Base-by-base conservation (phyloP, 2,113 vertebrate species). In the Mustelus asterias region DNA sequence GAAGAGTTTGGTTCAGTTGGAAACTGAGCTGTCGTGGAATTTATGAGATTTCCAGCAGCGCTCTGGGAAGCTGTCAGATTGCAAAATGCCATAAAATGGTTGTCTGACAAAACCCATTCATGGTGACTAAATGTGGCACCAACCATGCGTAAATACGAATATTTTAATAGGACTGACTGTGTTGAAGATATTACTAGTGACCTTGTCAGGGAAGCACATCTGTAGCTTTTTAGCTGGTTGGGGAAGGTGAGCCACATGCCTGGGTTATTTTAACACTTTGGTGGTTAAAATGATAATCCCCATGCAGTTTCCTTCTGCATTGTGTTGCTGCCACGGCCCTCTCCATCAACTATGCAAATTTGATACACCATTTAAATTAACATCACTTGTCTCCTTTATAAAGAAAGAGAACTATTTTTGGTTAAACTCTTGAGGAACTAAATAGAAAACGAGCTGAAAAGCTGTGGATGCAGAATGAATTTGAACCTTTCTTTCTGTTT, bases 81-180 rank as follows among this genome's bases (percentile, higher is more conserved):
- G 94, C 94, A 95, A 95, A 95, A 95, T 95, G 94, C 67, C 94
- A 95, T 95, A 95, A 95, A 95, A 95, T 95, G 94, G 94, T 95
- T 95, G 94, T 76, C 94, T 95, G 94, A 95, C 94, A 72, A 95
- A 95, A 95, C 94, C 94, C 69, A 95, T 95, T 95, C 94, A 95
- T 72, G 69, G 94, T 95, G 94, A 95, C 94, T 95, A 95, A 95
- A 95, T 95, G 94, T 95, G 94, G 94, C 94, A 95, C 94, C 67
- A 95, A 95, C 94, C 94, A 95, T 95, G 94, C 94, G 94, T 44
- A 95, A 95, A 95, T 95, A 95, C 94, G 94, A 95, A 95, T 95
- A 95, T 95, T 95, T 95, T 95, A 95, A 95, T 72, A 95, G 94
- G 94, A 72, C 94, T 72, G 65, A 95, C 94, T 95, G 94, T 95